Evolutionary conservation across 64 coral and sea anemone species (phyloP).

Genomic region (Platygyra sinensis): DNA sequence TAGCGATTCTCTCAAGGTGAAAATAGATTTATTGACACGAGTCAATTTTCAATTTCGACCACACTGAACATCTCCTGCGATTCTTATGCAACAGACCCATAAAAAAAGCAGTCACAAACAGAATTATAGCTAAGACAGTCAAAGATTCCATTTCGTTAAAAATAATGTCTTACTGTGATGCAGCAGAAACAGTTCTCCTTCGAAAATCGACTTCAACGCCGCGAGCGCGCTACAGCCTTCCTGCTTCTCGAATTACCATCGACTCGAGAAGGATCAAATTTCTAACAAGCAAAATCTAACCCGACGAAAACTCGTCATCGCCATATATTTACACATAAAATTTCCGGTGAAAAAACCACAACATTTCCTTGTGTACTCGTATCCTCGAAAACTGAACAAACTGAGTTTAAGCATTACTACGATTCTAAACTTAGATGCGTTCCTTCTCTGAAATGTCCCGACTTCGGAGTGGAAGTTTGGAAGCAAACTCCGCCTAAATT

Average conservation of each 20-base stretch:
- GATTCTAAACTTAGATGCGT: constrained; percentile 14
- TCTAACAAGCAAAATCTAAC: background rate
- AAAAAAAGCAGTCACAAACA: too few species aligned
- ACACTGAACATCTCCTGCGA: background rate
- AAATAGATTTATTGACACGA: constrained; percentile 12
- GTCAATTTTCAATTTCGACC: constrained; percentile 3
- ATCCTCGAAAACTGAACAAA: background rate
- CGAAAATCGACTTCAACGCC: too few species aligned
- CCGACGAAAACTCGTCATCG: background rate
- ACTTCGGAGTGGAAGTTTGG: background rate
- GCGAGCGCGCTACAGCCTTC: too few species aligned
- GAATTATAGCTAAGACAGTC: too few species aligned
- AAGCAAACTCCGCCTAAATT: background rate
- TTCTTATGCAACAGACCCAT: background rate
- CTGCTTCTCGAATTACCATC: too few species aligned
- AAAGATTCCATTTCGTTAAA: too few species aligned
- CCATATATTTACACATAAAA: constrained; percentile 1
- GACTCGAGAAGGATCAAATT: background rate
- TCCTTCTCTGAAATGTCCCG: background rate
- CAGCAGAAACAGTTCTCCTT: too few species aligned
- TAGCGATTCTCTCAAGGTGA: background rate
- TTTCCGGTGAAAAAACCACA: constrained; percentile 19
- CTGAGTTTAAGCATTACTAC: background rate
- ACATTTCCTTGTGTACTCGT: constrained; percentile 1
- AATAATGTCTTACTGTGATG: too few species aligned